These are phyloP conservation scores for Folsomia candida DNA, from an alignment of 2,888 invertebrate species.

Conservation along the genomic window DNA sequence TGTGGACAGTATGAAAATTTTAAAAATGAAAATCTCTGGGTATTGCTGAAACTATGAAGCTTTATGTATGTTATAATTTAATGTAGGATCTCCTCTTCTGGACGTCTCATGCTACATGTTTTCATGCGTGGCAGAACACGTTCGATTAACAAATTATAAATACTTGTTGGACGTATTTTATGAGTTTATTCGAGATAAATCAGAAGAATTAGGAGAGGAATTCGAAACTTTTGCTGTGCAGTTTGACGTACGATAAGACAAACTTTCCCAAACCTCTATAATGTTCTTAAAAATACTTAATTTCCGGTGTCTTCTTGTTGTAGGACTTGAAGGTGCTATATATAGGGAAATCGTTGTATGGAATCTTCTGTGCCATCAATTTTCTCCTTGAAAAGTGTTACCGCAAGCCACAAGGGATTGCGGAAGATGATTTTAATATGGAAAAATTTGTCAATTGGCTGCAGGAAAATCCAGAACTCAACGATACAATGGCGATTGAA, in stretches of 20 bases:
- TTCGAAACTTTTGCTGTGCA: conserved; percentile 8
- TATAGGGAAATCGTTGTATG: conserved; percentile 16
- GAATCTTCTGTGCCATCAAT: background rate
- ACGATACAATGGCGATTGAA: background rate
- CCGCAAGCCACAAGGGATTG: background rate
- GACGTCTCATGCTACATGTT: conserved; percentile 16
- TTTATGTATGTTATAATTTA: background rate
- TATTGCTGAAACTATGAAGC: background rate
- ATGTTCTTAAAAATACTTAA: too few relatives aligned
- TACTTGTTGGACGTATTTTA: conserved; percentile 14
- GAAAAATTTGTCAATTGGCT: background rate
- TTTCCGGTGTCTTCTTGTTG: too few relatives aligned
- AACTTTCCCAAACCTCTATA: too few relatives aligned
- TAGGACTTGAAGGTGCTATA: background rate
- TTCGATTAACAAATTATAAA: conserved; percentile 9
- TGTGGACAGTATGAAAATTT: too few relatives aligned
- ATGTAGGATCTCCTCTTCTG: conserved; percentile 18
- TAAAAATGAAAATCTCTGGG: background rate
- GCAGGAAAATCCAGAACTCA: background rate
- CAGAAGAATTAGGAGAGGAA: background rate
- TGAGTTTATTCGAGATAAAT: conserved; percentile 1
- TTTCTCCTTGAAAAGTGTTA: background rate
- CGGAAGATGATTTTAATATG: background rate
- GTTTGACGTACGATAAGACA: conserved; percentile 9
- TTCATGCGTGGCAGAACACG: background rate